Evolutionary conservation across 2,797 vertebrate species (phyloP), one percentile per base, ranked within the genome.

Genomic region (Onychomys torridus): DNA sequence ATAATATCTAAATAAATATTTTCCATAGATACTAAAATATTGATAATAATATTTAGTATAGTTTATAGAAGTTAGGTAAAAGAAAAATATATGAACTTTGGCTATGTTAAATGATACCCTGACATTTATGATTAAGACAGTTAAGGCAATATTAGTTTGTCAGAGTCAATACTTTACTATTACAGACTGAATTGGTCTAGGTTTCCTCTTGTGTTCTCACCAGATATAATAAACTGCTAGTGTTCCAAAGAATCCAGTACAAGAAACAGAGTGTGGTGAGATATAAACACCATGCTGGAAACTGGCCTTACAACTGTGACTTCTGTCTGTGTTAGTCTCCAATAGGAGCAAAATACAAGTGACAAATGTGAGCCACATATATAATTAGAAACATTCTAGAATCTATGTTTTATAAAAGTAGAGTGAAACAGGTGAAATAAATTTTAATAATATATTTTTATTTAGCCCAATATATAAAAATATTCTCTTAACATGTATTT

Each of bases 141-240:
- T 34, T 63, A 92, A 16, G 29, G 49, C 8, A 46, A 25, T 67
- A 49, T 63, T 84, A 65, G 57, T 69, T n/a, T 71, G 0, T 86
- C 52, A 87, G 69, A 46, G 55, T 94, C 94, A 77, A 88, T 84
- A 92, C 75, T 94, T 92, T 84, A 94, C 92, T 82, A 89, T 86
- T 85, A 25, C 34, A 89, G 81, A 92, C 49, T 84, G 43, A 90
- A 19, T 93, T 92, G 29, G 34, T 61, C 6, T 59, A 93, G 37
- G 59, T 55, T 94, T 81, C 84, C 34, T 95, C 49, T 69, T 94
- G 34, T 82, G 49, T 49, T 92, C 14, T 84, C 10, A 6, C 37
- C 21, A 69, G 29, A 13, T 77, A 59, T 92, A 32, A 89, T 90
- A 73, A 73, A 84, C 34, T 71, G 40, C 25, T 91, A 90, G 81